Evolutionary conservation across 2,113 vertebrate species (phyloP).

Genomic region (Perccottus glenii): DNA sequence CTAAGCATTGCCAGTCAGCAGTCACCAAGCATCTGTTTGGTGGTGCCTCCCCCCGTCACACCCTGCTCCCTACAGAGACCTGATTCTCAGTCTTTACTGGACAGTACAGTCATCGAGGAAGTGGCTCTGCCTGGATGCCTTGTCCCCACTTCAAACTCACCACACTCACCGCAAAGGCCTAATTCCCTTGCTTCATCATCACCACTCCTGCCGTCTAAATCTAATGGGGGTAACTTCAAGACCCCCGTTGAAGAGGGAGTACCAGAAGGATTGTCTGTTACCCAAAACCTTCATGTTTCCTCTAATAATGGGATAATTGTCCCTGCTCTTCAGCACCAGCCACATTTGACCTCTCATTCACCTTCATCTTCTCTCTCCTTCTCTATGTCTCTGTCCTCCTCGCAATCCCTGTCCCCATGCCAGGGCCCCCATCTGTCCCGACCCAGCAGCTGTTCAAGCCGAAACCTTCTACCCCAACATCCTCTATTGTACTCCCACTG

Average conservation of each 20-base stretch:
- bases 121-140: slow-evolving; percentile 71
- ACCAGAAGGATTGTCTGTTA: slow-evolving; percentile 14
- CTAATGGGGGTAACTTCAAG: slow-evolving; percentile 28
- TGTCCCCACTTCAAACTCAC: slow-evolving; percentile 65
- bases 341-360: slow-evolving; percentile 50
- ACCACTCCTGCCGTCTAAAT: slow-evolving; percentile 12
- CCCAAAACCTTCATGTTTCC: slow-evolving; percentile 25
- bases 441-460: slow-evolving; percentile 46
- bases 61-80: slow-evolving; percentile 48
- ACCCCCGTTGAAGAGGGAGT: slow-evolving; percentile 23
- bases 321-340: slow-evolving; percentile 56
- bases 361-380: slow-evolving; percentile 72
- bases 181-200: slow-evolving; percentile 24
- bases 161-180: slow-evolving; percentile 47
- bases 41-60: slow-evolving; percentile 8
- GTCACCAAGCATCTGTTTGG: slow-evolving; percentile 21
- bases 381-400: slow-evolving; percentile 73
- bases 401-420: slow-evolving; percentile 69
- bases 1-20: slow-evolving; percentile 57
- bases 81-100: slow-evolving; percentile 64
- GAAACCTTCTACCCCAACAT: slow-evolving; percentile 50
- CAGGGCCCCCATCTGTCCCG: slow-evolving; percentile 64
- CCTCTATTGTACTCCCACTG: slow-evolving; percentile 55
- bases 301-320: slow-evolving; percentile 53
- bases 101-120: slow-evolving; percentile 61